A percentile compares a stretch with the other conserved stretches of the same genome.
phyloP scores from a whole-genome alignment of 1,140 invertebrate species.

The Pogonus chalceus region DNA sequence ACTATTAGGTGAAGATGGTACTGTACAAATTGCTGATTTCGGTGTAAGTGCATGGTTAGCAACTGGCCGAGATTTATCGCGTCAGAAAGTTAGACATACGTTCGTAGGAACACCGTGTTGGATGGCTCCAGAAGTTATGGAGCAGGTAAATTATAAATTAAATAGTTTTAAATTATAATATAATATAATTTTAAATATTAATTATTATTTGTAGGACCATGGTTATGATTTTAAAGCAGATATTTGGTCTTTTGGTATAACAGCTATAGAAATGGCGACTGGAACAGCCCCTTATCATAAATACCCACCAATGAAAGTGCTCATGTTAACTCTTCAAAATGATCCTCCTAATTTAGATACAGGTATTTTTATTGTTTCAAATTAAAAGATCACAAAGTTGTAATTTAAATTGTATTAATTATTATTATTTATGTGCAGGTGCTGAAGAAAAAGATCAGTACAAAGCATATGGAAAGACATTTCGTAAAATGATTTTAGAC shows the following conservation, averaged over 20 bases:
- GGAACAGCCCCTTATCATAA: conserved; percentile 98
- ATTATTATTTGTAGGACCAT: conserved; percentile 60
- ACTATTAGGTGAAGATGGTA: conserved; percentile 93
- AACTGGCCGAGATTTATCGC: conserved; percentile 78
- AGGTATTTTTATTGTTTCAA: conserved; percentile 32
- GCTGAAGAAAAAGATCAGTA: conserved; percentile 97
- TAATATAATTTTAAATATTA: conserved; percentile 7
- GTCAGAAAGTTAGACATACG: conserved; percentile 91
- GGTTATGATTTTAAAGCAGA: conserved; percentile 99
- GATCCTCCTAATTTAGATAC: conserved; percentile 96
- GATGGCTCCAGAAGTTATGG: conserved; percentile 99
- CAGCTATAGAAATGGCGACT: conserved; percentile 97
- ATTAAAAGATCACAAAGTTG: neutral
- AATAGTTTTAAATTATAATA: neutral
- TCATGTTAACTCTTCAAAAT: conserved; percentile 96
- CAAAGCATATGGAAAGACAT: conserved; percentile 94
- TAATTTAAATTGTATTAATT: neutral
- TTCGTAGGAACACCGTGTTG: conserved; percentile 98
- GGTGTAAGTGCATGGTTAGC: conserved; percentile 90
- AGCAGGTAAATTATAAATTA: conserved; percentile 55
- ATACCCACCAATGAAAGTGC: conserved; percentile 98
- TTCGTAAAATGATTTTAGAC: conserved; percentile 90
- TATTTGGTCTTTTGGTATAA: conserved; percentile 99
- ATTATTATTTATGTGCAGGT: conserved; percentile 29
- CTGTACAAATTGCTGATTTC: conserved; percentile 95